Evolutionary conservation across 1,140 invertebrate genomes (phyloP).

Genomic region (Drosophila arawakana): DNA sequence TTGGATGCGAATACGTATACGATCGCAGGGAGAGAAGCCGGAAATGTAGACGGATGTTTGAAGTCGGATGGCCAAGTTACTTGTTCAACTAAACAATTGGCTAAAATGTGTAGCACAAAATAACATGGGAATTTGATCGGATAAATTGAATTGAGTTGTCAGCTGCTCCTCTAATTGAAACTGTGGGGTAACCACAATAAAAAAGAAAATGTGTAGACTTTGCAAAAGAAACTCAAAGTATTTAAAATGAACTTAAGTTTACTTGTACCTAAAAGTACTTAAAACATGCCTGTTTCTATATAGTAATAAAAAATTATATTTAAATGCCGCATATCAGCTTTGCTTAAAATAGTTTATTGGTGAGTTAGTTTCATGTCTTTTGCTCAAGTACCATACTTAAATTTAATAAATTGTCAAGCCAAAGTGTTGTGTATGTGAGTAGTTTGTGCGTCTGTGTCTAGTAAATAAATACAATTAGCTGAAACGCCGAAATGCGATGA

Average conservation of each 20-base stretch:
- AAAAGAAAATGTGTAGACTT: too few species aligned
- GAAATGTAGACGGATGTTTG: not conserved
- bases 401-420: constrained; percentile 73
- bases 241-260: too few species aligned
- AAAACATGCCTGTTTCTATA: too few species aligned
- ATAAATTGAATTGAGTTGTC: constrained; percentile 4
- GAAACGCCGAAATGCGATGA: constrained; percentile 68
- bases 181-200: too few species aligned
- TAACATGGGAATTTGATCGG: constrained; percentile 14
- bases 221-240: too few species aligned
- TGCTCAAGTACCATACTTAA: constrained; percentile 17
- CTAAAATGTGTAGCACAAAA: constrained; percentile 10
- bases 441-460: constrained; percentile 36
- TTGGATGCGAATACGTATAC: too few species aligned
- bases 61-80: constrained; percentile 21
- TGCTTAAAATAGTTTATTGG: too few species aligned
- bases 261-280: too few species aligned
- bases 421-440: constrained; percentile 1
- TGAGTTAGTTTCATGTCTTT: too few species aligned
- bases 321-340: too few species aligned
- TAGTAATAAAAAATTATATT: too few species aligned
- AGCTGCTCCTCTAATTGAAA: not conserved
- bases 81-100: constrained; percentile 14
- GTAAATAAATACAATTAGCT: constrained; percentile 81
- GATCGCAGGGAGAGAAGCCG: not conserved